A percentile compares a stretch with the other conserved stretches of the same genome.
Evolutionary conservation across 2,888 invertebrate genomes (phyloP).

Genomic region (Corythucha ciliata): DNA sequence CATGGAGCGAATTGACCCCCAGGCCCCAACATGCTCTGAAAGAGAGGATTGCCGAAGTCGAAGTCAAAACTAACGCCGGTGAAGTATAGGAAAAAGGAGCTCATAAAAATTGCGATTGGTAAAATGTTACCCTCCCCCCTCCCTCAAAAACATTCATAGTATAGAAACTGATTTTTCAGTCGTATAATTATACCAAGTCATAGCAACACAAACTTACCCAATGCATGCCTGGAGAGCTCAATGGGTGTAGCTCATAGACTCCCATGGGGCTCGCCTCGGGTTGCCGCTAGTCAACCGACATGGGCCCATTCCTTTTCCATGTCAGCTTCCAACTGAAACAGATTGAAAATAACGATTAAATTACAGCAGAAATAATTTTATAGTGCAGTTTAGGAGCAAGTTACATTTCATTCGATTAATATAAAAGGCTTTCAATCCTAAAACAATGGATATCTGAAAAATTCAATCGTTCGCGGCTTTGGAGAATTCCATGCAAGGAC

Average conservation of each 20-base stretch:
- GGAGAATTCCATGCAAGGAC: too few relatives aligned
- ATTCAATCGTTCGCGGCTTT: too few relatives aligned
- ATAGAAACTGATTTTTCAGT: too few relatives aligned
- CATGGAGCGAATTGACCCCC: not conserved
- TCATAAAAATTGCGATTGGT: not conserved
- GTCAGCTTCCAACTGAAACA: conserved; percentile 8
- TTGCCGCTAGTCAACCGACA: conserved; percentile 25
- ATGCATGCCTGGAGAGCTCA: conserved; percentile 37
- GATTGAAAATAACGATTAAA: too few relatives aligned
- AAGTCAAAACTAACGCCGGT: conserved; percentile 2
- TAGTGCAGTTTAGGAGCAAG: too few relatives aligned
- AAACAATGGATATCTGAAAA: too few relatives aligned
- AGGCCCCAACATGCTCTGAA: not conserved
- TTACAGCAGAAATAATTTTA: too few relatives aligned
- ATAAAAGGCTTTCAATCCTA: too few relatives aligned
- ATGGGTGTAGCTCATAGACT: conserved; percentile 37
- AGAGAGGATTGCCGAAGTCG: not conserved
- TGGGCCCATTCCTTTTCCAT: conserved; percentile 19
- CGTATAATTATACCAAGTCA: not conserved
- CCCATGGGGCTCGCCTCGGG: conserved; percentile 34
- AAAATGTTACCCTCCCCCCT: not conserved
- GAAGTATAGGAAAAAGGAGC: not conserved
- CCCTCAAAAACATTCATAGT: not conserved
- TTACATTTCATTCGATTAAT: too few relatives aligned
- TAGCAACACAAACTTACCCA: conserved; percentile 34